Conservation (phyloP, 2,888 invertebrate species). For the Rhagonycha fulva region DNA sequence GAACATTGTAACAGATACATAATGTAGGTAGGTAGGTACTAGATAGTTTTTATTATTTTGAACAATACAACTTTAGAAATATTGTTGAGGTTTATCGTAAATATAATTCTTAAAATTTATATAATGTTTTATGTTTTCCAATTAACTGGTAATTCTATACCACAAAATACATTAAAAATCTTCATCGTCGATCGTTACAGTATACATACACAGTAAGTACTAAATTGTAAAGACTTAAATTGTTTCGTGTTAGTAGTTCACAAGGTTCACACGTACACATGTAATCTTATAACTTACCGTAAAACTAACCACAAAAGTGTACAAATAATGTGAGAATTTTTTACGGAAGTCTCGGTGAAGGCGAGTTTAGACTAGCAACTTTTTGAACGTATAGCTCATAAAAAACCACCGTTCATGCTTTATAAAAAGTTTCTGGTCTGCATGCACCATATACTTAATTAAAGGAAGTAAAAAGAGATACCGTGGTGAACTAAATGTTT, state of each 20-base stretch:
- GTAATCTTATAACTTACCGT: neutral
- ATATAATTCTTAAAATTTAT: neutral
- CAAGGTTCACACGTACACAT: neutral
- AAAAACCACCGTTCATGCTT: neutral
- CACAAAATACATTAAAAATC: neutral
- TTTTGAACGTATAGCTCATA: neutral
- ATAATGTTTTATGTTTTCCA: neutral
- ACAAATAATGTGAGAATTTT: neutral
- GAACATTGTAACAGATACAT: neutral
- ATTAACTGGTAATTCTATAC: neutral
- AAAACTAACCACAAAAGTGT: neutral
- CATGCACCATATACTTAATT: neutral
- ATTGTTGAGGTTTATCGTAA: neutral
- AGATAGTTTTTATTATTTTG: neutral
- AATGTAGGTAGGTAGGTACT: too few relatives aligned
- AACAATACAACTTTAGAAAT: neutral
- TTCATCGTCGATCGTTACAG: neutral
- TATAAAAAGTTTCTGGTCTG: neutral
- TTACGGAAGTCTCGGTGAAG: neutral
- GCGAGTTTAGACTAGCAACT: neutral
- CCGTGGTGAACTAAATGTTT: conserved; percentile 41
- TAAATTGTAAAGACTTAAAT: neutral
- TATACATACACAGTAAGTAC: neutral
- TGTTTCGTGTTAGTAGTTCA: neutral
- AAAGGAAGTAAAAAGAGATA: conserved; percentile 45